Evolutionary conservation across 2,888 invertebrate species (phyloP).

Genomic region (Ptilodon capucinus): DNA sequence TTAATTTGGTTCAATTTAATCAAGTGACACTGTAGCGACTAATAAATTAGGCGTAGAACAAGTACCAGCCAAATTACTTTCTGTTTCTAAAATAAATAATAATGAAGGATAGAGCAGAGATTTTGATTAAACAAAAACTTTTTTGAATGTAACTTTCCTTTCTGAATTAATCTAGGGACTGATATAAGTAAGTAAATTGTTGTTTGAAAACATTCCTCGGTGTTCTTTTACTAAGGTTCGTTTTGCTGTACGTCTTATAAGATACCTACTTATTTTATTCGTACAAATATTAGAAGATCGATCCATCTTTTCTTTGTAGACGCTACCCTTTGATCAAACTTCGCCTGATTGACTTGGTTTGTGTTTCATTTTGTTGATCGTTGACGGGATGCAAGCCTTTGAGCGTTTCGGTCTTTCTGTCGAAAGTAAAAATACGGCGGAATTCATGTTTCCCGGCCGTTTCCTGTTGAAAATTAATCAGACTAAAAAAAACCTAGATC

Average conservation of each 20-base stretch:
- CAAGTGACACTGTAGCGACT: no score
- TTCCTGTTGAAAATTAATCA: neutral
- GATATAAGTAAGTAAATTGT: slow-evolving; percentile 31
- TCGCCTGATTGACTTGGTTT: neutral
- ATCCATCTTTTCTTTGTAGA: neutral
- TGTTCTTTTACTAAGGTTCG: slow-evolving; percentile 19
- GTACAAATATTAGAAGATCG: neutral
- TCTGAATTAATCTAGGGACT: slow-evolving; percentile 28
- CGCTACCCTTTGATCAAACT: neutral
- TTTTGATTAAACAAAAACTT: slow-evolving; percentile 21
- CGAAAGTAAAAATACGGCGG: neutral
- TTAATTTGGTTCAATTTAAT: no score
- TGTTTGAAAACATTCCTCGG: slow-evolving; percentile 29
- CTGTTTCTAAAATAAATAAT: no score
- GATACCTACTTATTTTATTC: neutral
- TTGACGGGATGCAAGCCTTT: neutral
- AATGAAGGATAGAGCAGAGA: no score
- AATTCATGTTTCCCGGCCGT: no score
- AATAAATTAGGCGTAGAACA: no score
- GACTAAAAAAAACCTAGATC: no score
- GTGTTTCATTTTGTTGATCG: neutral
- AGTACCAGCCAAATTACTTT: no score
- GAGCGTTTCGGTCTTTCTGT: no score
- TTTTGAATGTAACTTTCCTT: slow-evolving; percentile 27
- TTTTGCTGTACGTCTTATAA: slow-evolving; percentile 3